A percentile compares a stretch with the other conserved stretches of the same genome.
phyloP scores from a whole-genome alignment of 2,113 vertebrate species.

The Phalacrocorax brasilianus region DNA sequence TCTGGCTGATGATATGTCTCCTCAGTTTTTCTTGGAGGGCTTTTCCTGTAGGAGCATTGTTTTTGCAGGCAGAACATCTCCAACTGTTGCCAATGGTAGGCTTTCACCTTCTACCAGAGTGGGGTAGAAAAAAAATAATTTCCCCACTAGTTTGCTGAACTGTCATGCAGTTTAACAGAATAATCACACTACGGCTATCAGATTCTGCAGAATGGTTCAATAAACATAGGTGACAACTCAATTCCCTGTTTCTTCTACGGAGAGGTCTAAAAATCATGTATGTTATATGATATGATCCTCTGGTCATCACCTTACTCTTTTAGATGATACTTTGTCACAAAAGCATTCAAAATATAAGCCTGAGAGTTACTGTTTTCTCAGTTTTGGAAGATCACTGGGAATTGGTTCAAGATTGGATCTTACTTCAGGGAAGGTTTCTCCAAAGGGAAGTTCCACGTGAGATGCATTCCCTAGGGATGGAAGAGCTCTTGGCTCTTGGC shows the following conservation, averaged over 20 bases:
- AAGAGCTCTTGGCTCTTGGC: not conserved
- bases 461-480: not conserved
- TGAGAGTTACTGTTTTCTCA: not conserved
- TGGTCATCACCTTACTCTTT: not conserved
- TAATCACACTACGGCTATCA: conserved; percentile 3
- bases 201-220: not conserved
- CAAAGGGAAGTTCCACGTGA: not conserved
- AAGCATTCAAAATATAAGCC: not conserved
- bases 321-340: not conserved
- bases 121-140: not conserved
- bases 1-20: not conserved
- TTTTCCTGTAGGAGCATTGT: not conserved
- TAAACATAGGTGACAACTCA: not conserved
- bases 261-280: not conserved
- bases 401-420: not conserved
- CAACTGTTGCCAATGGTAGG: not conserved
- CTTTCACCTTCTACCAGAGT: not conserved
- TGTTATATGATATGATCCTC: not conserved
- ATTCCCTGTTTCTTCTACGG: not conserved
- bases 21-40: not conserved
- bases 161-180: not conserved
- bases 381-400: not conserved
- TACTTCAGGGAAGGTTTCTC: not conserved
- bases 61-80: conserved; percentile 1
- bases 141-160: not conserved